Evolutionary conservation across 2,888 invertebrate genomes (phyloP), one percentile per base, ranked within the genome.

Genomic region (Coecobrya sp.): DNA sequence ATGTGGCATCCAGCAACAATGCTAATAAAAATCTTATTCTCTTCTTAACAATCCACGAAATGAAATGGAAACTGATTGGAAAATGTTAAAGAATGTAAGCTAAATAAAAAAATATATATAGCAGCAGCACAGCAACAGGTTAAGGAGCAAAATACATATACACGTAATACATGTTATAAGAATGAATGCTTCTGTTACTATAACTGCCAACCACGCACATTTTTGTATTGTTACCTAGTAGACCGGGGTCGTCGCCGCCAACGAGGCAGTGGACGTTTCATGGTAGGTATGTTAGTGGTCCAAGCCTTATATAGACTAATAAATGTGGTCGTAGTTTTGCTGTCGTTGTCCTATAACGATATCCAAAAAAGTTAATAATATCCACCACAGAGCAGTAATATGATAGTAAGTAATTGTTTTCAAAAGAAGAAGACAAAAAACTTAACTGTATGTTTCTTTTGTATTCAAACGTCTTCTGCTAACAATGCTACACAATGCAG

Each of bases 271-370:
- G 55, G 8, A 36, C 82, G 59, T 30, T 82, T 55, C 42, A 42
- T 82, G n/a, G 22, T 49, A 62, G 36, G 42, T 42, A 42, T 82
- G 59, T 62, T 62, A 82, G 82, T 59, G 19, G 62, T 59, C 42
- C 82, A 62, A 62, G 62, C 89, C 89, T 49, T 88, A 89, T 89
- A 84, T 82, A 84, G 89, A 65, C 70, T 45, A 89, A 84, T 82
- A 82, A 89, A 68, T 89, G 89, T 89, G 89, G 89, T 89, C 82
- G 89, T 82, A 16, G 59, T 27, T 70, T 42, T 76, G 45, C 76
- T 76, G 82, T 82, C 62, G 82, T 82, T 82, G 82, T 59, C 82
- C 82, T 82, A 62, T 82, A 89, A 89, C 70, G 89, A 89, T 89
- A 82, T 59, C 70, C 59, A 89, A 62, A 88, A 88, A 65, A 36